These are phyloP conservation scores for Dryadula phaetusa DNA, from an alignment of 2,888 invertebrate genomes.

Conservation along the genomic window DNA sequence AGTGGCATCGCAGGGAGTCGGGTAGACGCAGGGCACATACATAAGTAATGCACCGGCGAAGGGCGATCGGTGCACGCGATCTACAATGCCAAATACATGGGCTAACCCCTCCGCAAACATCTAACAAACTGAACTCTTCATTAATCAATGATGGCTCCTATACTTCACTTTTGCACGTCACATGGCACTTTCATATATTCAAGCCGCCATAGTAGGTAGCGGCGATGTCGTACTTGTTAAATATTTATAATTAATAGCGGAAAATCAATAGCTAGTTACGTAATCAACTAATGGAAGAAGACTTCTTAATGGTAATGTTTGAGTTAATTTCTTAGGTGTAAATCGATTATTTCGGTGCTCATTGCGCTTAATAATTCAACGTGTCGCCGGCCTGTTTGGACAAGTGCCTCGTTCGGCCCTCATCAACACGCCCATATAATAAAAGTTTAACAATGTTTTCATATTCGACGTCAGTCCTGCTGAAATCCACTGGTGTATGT, in stretches of 20 bases:
- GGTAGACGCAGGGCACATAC: conserved; percentile 67
- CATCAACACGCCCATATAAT: conserved; percentile 78
- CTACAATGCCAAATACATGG: conserved; percentile 63
- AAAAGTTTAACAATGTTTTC: conserved; percentile 83
- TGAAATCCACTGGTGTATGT: conserved; percentile 61
- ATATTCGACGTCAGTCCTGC: conserved; percentile 69
- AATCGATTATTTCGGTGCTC: conserved; percentile 77
- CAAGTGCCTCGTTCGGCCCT: conserved; percentile 78
- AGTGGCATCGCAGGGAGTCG: conserved; percentile 52
- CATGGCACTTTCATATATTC: conserved; percentile 42
- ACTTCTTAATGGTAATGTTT: conserved; percentile 42
- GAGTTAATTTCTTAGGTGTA: conserved; percentile 64
- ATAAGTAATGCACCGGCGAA: conserved; percentile 80
- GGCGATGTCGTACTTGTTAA: conserved; percentile 9
- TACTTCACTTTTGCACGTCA: conserved; percentile 50
- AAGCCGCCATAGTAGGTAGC: conserved; percentile 31
- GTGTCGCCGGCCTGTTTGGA: conserved; percentile 76
- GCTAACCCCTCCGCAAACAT: conserved; percentile 61
- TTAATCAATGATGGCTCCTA: conserved; percentile 70
- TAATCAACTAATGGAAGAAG: conserved; percentile 11
- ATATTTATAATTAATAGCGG: conserved; percentile 18
- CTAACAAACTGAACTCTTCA: conserved; percentile 62
- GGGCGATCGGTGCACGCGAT: conserved; percentile 78
- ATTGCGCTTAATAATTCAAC: conserved; percentile 77
- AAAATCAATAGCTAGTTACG: conserved; percentile 31